Evolutionary conservation across 2,113 vertebrate species (phyloP), one percentile per base, ranked within the genome.

Genomic region (Odontophorus gujanensis): DNA sequence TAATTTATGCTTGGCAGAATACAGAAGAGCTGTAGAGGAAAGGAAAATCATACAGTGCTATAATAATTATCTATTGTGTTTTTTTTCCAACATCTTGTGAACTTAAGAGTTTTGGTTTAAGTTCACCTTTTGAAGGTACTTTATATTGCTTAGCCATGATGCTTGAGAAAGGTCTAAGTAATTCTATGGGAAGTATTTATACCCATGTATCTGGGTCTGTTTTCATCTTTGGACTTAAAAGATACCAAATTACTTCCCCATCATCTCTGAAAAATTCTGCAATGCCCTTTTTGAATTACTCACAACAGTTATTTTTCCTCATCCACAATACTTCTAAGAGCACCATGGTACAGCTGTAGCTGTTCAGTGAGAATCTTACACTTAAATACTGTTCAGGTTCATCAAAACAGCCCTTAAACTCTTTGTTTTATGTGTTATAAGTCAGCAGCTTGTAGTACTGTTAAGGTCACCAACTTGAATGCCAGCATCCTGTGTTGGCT

Each of bases 31-130:
- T 81, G 1, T 25, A 81, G 53, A 47, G 14, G 13, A 68, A 48
- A 30, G n/a, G 11, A 66, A 32, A 42, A 45, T 66, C 20, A 26
- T 69, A 11, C 6, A 32, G 21, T 59, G 34, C 34, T 90, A 20
- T 72, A 61, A 75, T 67, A 85, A 24, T 7, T 14, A 2, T 50
- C 13, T 73, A 0, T 73, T 59, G 8, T 1, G 50, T 4, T 0
- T 22, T 67, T 85, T 78, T 63, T 61, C 36, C 20, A 58, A 58
- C 24, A 25, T 65, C 22, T 51, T 40, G 13, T 82, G 43, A 61
- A 80, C 3, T 25, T 1, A 0, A 0, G 1, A 58, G 8, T 65
- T 75, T 21, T 88, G 38, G 8, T 65, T 92, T 17, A 26, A 43
- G 28, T 17, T 79, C 4, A 7, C 57, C 36, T 87, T 82, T 66